Conservation (phyloP, 2,113 vertebrate species). For the Archilochus colubris region DNA sequence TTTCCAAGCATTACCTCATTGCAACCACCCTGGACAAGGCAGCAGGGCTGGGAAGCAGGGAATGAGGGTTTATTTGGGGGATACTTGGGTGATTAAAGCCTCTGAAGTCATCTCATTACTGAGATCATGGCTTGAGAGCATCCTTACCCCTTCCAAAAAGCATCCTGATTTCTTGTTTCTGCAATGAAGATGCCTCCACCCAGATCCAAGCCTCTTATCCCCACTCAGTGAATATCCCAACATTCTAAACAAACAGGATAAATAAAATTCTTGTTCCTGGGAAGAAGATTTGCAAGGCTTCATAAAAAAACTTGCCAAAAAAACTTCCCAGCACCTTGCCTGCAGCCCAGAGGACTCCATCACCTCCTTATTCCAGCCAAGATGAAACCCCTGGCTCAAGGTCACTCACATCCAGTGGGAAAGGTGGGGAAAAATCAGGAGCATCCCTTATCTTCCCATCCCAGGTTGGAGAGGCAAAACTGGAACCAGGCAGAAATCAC, state of each 20-base stretch:
- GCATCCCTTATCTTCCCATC: conserved; percentile 1
- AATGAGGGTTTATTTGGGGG: not conserved
- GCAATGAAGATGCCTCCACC: not conserved
- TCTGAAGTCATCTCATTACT: not conserved
- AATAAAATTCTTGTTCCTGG: too few relatives aligned
- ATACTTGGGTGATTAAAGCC: not conserved
- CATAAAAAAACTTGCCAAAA: not conserved
- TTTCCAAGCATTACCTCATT: not conserved
- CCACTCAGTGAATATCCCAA: not conserved
- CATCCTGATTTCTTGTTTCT: not conserved
- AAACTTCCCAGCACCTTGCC: not conserved
- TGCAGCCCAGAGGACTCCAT: not conserved
- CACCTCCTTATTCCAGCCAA: not conserved
- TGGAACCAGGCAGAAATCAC: not conserved
- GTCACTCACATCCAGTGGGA: not conserved
- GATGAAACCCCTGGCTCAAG: not conserved
- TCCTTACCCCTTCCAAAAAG: not conserved
- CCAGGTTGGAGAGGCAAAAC: not conserved
- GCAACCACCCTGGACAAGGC: not conserved
- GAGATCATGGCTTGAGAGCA: not conserved
- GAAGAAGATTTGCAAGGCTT: not conserved
- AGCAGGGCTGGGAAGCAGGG: not conserved
- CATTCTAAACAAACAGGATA: not conserved
- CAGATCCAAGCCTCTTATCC: fast-evolving
- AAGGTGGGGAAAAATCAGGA: not conserved